A percentile compares a stretch with the other conserved stretches of the same genome.
Conservation (phyloP, 2,888 invertebrate genomes). For the Dolichomitus sp. region DNA sequence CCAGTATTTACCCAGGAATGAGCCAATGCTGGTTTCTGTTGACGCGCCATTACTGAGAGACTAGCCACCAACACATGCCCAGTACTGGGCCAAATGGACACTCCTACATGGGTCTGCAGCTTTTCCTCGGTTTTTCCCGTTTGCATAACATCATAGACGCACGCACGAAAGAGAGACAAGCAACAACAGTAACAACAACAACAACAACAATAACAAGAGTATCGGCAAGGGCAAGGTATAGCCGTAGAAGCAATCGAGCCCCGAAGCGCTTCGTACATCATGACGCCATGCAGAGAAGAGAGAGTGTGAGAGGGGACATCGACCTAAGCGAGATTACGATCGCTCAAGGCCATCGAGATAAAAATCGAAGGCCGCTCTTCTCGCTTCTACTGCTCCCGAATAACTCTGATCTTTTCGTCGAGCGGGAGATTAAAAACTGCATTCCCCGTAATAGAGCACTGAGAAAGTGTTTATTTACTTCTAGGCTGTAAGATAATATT, state of each 20-base stretch:
- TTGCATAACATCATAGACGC: conserved; percentile 15
- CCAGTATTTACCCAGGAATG: too few relatives aligned
- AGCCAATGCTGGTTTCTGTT: too few relatives aligned
- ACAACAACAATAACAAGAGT: neutral
- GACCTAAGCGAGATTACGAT: conserved; percentile 61
- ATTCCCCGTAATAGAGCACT: conserved; percentile 13
- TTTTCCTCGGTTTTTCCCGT: neutral
- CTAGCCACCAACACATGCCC: too few relatives aligned
- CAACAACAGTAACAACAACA: neutral
- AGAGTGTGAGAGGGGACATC: conserved; percentile 32
- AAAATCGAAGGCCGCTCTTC: conserved; percentile 62
- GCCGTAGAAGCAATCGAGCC: conserved; percentile 45
- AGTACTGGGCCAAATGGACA: too few relatives aligned
- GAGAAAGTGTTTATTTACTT: conserved; percentile 18
- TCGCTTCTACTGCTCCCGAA: conserved; percentile 24
- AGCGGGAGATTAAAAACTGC: conserved; percentile 52
- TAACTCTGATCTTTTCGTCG: conserved; percentile 39
- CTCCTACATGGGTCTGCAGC: too few relatives aligned
- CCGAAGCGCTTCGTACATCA: conserved; percentile 45
- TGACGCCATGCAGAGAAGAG: conserved; percentile 20
- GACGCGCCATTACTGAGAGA: too few relatives aligned
- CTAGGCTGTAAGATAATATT: neutral
- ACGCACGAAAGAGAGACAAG: neutral
- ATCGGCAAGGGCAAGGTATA: conserved; percentile 8
- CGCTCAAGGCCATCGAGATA: conserved; percentile 65